These are phyloP conservation scores for Sebastes aleutianus DNA, from an alignment of 2,797 vertebrate species.

Conservation along the genomic window DNA sequence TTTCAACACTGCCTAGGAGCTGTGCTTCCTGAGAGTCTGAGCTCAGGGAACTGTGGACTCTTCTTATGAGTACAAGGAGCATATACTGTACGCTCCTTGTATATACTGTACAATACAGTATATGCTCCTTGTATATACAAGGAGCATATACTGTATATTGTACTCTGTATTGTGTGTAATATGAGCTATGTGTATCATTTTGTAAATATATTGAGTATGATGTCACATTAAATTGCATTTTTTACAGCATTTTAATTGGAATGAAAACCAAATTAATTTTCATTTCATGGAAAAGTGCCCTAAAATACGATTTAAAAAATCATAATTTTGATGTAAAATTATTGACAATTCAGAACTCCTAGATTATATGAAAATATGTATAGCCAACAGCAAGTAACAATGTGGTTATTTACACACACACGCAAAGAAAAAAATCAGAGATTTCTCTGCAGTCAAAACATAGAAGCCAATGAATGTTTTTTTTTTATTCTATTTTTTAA, in stretches of 20 bases:
- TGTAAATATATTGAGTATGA: not conserved
- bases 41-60: not conserved
- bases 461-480: no score
- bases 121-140: no score
- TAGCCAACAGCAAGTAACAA: no score
- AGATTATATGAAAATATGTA: not conserved
- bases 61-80: not conserved
- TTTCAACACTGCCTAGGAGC: no score
- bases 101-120: not conserved
- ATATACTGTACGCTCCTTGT: no score
- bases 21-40: not conserved
- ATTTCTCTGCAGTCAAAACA: not conserved
- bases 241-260: not conserved
- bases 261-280: not conserved
- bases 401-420: not conserved
- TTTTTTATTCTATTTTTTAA: no score
- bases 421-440: rapidly evolving
- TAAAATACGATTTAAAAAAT: not conserved
- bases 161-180: not conserved
- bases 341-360: not conserved
- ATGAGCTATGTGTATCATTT: not conserved
- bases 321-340: not conserved
- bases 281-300: not conserved
- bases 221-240: not conserved
- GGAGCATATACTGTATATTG: not conserved